Percentiles rank a stretch among this genome's conserved stretches.
phyloP scores from a whole-genome alignment of 2,888 invertebrate species.

The Lasioglossum leucozonium region DNA sequence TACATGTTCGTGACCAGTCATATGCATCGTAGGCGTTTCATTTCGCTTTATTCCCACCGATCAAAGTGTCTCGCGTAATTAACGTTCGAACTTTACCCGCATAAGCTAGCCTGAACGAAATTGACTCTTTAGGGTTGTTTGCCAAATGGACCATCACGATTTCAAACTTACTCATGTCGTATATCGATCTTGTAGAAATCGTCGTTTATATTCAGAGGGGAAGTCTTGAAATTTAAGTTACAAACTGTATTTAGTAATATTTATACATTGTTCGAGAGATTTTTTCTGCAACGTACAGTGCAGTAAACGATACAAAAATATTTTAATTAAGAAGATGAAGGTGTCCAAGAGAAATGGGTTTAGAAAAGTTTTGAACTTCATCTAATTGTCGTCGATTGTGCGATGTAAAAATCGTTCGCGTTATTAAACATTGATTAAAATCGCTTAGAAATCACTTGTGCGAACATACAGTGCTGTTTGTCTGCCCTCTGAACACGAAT shows the following conservation, averaged over 20 bases:
- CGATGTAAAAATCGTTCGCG: too few species aligned
- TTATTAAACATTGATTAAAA: too few species aligned
- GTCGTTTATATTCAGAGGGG: background rate
- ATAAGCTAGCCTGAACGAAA: background rate
- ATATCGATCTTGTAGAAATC: background rate
- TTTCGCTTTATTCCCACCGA: constrained; percentile 37
- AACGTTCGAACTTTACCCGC: background rate
- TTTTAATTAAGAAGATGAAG: too few species aligned
- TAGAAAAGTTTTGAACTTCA: too few species aligned
- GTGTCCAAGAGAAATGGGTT: too few species aligned
- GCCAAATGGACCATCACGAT: background rate
- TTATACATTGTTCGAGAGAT: too few species aligned
- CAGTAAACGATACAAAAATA: too few species aligned
- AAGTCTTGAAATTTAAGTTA: background rate
- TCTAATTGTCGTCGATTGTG: too few species aligned
- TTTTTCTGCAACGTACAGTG: background rate
- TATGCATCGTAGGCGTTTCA: constrained; percentile 29
- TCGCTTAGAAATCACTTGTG: too few species aligned
- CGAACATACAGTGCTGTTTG: too few species aligned
- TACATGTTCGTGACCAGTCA: constrained; percentile 32
- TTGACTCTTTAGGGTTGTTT: background rate
- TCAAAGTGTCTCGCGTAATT: background rate
- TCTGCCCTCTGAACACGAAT: background rate
- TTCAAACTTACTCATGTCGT: background rate
- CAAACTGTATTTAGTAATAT: too few species aligned